Conservation (phyloP, 2,888 invertebrate species). For the Apotomis betuletana region DNA sequence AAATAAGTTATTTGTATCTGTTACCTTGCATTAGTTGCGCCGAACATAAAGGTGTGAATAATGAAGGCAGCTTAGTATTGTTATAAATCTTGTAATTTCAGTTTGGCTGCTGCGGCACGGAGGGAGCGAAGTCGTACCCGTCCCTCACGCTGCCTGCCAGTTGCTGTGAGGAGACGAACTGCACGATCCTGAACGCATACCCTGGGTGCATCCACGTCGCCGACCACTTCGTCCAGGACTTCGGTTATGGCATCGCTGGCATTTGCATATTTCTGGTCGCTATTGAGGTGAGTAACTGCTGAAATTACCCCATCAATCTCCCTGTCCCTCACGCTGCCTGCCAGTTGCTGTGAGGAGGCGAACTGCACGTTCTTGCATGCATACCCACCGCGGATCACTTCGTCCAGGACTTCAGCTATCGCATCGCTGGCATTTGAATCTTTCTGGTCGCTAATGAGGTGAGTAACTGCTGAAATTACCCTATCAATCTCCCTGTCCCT, state of each 20-base stretch:
- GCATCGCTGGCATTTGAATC: neutral
- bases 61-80: no score
- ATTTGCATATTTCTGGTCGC: conserved; percentile 2
- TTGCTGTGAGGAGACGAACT: conserved; percentile 13
- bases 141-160: conserved; percentile 2
- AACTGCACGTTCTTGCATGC: conserved; percentile 1
- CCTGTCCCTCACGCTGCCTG: neutral
- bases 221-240: neutral
- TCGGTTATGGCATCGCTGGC: neutral
- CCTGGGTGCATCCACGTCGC: neutral
- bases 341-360: conserved; percentile 7
- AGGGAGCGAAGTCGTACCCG: neutral
- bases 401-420: neutral
- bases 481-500: neutral
- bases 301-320: no score
- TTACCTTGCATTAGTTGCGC: no score
- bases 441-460: conserved; percentile 5
- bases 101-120: conserved; percentile 29
- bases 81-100: neutral
- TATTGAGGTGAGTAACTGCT: neutral
- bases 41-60: no score
- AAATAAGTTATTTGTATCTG: no score
- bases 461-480: neutral
- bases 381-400: neutral
- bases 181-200: conserved; percentile 17